Evolutionary conservation across 2,113 vertebrate genomes (phyloP), one percentile per base, ranked within the genome.

Genomic region (Prinia subflava): DNA sequence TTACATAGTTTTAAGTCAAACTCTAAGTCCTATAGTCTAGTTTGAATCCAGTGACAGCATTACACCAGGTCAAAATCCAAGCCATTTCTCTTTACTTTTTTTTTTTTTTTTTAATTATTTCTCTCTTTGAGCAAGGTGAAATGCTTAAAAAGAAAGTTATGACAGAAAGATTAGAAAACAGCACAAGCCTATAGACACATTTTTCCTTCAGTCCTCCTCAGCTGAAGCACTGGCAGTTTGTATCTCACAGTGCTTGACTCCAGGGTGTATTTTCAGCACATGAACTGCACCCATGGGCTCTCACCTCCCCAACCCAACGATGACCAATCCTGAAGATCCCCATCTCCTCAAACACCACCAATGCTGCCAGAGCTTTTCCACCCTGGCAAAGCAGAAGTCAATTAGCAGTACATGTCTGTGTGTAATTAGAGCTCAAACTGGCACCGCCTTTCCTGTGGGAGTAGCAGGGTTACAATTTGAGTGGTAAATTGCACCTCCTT

Each of bases 401-500:
- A 90, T 90, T 37, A 91, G 64, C 2, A 21, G 79, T 30, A 78
- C 31, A 44, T 81, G 79, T 17, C 85, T 81, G 37, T 50, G 35
- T 37, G 49, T 59, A 92, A 93, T 95, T 92, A 86, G 65, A 97
- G 88, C 88, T 88, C 73, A 60, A 73, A 74, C 64, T 63, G 41
- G 87, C 79, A 91, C 82, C 85, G 71, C 65, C 79, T 88, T 63
- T 78, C 85, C 85, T 74, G 64, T 81, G 88, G 83, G 88, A 96
- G 79, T 64, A 94, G 68, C 68, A 52, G 76, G 56, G 90, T 68
- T 88, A 93, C 71, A 88, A 90, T 86, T 93, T 60, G 88, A 96
- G 70, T 70, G 35, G 85, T 78, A 86, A 90, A 88, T 56, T 63
- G 76, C 79, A 46, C 64, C 75, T 83, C 44, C 88, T 83, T 59